Base-by-base conservation (phyloP, 2,888 invertebrate species). In the Margaritifera margaritifera region DNA sequence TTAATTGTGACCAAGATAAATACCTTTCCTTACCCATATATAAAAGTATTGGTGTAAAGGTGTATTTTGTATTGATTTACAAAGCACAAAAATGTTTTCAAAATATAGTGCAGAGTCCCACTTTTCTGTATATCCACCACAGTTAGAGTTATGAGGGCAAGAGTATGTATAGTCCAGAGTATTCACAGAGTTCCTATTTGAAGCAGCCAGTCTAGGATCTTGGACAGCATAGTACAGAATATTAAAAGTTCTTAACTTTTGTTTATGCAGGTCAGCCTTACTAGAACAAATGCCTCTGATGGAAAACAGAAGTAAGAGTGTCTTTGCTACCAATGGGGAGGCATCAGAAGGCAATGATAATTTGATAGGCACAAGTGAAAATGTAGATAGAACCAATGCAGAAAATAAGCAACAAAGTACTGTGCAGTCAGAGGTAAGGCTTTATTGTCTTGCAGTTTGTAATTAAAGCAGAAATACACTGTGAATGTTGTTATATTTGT, bases 251-350 rank as follows among this genome's bases (percentile, higher is more conserved):
- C 11, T 0, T 24, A 55, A 11, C 25, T 22, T 42, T 52, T 50
- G 25, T 59, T n/a, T 56, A 64, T 78, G 50, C 74, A 91, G 92
- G 80, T 83, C 95, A 42, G 96, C 97, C 58, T 91, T 99, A 64
- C 91, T 99, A 82, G 99, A 99, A 90, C 93, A 97, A 86, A 99
- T 99, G 99, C 99, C 99, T 64, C 95, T 98, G 15, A 95, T 99
- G 93, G 95, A 96, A 31, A 79, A 75, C 61, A 71, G 79, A 58
- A 75, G 80, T 66, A 78, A 79, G 62, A 77, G 73, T 55, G 71
- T 76, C 53, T 68, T 80, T 60, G 58, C 42, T 42, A 15, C 65
- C 25, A 78, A 80, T 61, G 74, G 72, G 24, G 69, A 72, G 52
- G 65, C 61, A 27, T 25, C 64, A 25, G 54, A 62, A 24, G 72